A percentile compares a stretch with the other conserved stretches of the same genome.
phyloP scores from a whole-genome alignment of 2,888 invertebrate species.

The Congeria kusceri region DNA sequence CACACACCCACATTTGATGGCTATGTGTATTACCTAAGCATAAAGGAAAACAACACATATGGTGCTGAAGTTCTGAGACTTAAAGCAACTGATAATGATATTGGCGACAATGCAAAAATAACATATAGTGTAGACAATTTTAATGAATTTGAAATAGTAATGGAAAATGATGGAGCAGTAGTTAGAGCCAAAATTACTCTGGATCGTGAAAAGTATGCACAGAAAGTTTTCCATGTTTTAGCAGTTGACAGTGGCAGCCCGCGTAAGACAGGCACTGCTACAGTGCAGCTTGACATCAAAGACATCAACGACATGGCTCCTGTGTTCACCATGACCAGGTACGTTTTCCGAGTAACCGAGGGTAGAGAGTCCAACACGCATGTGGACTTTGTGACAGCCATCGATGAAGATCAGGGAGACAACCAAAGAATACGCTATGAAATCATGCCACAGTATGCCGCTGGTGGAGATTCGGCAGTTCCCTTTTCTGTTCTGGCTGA shows the following conservation, averaged over 20 bases:
- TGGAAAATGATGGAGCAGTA: slow-evolving; percentile 88
- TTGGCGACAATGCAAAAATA: slow-evolving; percentile 64
- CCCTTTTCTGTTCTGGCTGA: slow-evolving; percentile 64
- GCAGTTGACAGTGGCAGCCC: slow-evolving; percentile 67
- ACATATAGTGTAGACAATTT: slow-evolving; percentile 86
- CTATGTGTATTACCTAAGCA: slow-evolving; percentile 61
- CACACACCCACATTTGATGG: slow-evolving; percentile 71
- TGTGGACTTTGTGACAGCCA: slow-evolving; percentile 95
- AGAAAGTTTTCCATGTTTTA: slow-evolving; percentile 63
- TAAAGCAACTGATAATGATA: slow-evolving; percentile 70
- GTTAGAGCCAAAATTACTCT: slow-evolving; percentile 57
- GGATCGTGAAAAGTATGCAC: slow-evolving; percentile 64
- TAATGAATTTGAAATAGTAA: slow-evolving; percentile 85
- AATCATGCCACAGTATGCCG: slow-evolving; percentile 76
- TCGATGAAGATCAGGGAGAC: slow-evolving; percentile 95
- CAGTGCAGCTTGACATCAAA: slow-evolving; percentile 59
- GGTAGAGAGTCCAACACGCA: slow-evolving; percentile 95
- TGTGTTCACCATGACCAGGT: slow-evolving; percentile 84
- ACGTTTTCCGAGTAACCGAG: slow-evolving; percentile 95
- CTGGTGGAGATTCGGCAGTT: slow-evolving; percentile 88
- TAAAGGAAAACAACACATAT: slow-evolving; percentile 72
- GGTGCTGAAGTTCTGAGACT: slow-evolving; percentile 70
- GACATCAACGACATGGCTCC: slow-evolving; percentile 70
- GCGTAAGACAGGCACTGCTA: slow-evolving; percentile 62
- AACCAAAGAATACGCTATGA: slow-evolving; percentile 92